A percentile compares a stretch with the other conserved stretches of the same genome.
phyloP scores from a whole-genome alignment of 2,113 vertebrate genomes.

The Nothocercus nigrocapillus region DNA sequence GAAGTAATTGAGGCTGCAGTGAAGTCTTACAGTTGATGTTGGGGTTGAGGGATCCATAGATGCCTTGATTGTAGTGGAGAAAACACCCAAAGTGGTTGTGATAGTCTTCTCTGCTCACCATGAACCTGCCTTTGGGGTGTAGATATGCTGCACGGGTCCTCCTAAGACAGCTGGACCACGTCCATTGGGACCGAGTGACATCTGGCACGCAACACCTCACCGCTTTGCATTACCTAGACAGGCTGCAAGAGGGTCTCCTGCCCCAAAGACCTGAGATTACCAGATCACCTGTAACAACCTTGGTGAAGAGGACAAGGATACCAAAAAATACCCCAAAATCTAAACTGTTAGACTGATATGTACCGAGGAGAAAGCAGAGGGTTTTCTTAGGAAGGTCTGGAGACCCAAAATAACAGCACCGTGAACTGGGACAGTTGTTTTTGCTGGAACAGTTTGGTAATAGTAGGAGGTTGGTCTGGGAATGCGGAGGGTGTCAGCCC shows the following conservation, averaged over 20 bases:
- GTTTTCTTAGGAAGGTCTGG: not conserved
- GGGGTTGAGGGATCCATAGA: not conserved
- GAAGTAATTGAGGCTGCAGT: not conserved
- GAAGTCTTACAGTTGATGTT: not conserved
- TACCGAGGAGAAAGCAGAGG: not conserved
- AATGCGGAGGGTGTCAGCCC: not conserved
- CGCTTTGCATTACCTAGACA: not conserved
- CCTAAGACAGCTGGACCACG: not conserved
- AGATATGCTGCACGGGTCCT: fast-evolving
- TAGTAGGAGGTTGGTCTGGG: constrained; percentile 16
- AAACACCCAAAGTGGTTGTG: fast-evolving
- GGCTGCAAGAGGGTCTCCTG: not conserved
- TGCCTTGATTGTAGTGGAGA: not conserved
- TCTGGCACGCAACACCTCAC: not conserved
- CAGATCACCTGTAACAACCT: not conserved
- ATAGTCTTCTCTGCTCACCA: not conserved
- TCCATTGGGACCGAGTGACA: fast-evolving
- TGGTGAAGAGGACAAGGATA: not conserved
- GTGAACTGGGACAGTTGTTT: constrained; percentile 5
- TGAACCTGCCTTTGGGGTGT: too few relatives aligned
- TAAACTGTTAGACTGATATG: not conserved
- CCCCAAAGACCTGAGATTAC: not conserved
- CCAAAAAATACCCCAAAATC: not conserved
- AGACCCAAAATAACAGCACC: not conserved
- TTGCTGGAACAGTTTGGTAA: not conserved